Base-by-base conservation (phyloP, 2,113 vertebrate species). In the Myiozetetes cayanensis region DNA sequence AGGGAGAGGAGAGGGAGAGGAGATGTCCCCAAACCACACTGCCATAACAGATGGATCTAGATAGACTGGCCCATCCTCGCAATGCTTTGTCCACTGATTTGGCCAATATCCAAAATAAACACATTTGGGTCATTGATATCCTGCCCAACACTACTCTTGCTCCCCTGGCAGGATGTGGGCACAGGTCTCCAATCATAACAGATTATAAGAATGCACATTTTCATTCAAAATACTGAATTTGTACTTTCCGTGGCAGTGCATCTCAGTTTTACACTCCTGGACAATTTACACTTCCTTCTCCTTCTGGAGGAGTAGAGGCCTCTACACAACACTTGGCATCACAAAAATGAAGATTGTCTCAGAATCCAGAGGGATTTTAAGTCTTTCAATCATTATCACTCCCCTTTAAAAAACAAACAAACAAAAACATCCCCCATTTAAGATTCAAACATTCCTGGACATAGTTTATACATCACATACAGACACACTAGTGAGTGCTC, bases 381-480 rank as follows among this genome's bases (percentile, higher is more conserved):
- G n/a, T 10, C n/a, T 73, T 56, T 77, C 46, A 23, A 22, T 30
- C 46, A 37, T 55, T 28, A 53, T 24, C 23, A 15, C 5, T 37
- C 6, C 35, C 22, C 46, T 46, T 13, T 18, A 3, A 4, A 56
- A 44, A 72, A 27, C 43, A 23, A 65, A 25, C 5, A 23, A 27
- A 24, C 5, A 6, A 8, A 37, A 10, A 0, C 67, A 43, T 4
- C 12, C 55, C 56, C 24, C 8, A 3, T 9, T 4, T 3, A 5
- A 12, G 20, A 21, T 7, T 14, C 8, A n/a, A 31, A 10, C 6
- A 37, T 10, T 9, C 50, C 73, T 41, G 56, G 50, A 2, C 46
- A 13, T 1, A 2, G 39, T 6, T 20, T 19, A 1, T 3, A 2
- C 19, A 24, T 24, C 37, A 31, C 9, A 11, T 1, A 4, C 18